Evolutionary conservation across 2,797 vertebrate genomes (phyloP).

Genomic region (Microhierax caerulescens): DNA sequence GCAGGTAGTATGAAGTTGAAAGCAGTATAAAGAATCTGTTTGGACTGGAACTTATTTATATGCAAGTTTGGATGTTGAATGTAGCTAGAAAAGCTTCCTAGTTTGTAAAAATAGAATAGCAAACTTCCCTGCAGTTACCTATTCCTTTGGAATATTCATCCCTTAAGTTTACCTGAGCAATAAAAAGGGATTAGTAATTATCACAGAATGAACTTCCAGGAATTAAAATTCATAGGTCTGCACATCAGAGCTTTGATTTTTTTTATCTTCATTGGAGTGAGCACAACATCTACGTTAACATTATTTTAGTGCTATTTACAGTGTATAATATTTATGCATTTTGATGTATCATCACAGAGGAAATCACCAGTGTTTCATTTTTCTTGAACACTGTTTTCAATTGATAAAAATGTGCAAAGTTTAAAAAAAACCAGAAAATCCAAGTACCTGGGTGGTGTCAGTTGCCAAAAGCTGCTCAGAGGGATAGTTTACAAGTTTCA

Average conservation of each 20-base stretch:
- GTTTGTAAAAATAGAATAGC: slow-evolving; percentile 25
- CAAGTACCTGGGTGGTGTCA: background rate
- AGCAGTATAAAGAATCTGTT: background rate
- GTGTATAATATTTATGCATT: background rate
- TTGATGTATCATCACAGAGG: background rate
- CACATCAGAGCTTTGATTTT: background rate
- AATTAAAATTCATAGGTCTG: slow-evolving; percentile 33
- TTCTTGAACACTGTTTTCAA: background rate
- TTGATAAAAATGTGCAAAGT: background rate
- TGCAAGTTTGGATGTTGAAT: slow-evolving; percentile 7
- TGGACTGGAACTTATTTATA: slow-evolving; percentile 10
- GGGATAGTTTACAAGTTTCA: background rate
- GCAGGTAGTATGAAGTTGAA: slow-evolving; percentile 10
- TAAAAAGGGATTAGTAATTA: slow-evolving; percentile 17
- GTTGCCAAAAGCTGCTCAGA: background rate
- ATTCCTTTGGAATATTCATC: slow-evolving; percentile 44
- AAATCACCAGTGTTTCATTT: background rate
- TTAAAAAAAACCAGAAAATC: background rate
- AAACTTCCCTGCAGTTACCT: slow-evolving; percentile 3
- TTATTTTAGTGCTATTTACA: background rate
- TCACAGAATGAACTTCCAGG: background rate
- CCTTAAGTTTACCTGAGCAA: slow-evolving; percentile 45
- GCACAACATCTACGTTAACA: background rate
- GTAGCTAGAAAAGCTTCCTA: background rate
- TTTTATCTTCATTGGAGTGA: background rate